phyloP scores from a whole-genome alignment of 2,797 vertebrate species.

The Bryconaethiops microstoma region DNA sequence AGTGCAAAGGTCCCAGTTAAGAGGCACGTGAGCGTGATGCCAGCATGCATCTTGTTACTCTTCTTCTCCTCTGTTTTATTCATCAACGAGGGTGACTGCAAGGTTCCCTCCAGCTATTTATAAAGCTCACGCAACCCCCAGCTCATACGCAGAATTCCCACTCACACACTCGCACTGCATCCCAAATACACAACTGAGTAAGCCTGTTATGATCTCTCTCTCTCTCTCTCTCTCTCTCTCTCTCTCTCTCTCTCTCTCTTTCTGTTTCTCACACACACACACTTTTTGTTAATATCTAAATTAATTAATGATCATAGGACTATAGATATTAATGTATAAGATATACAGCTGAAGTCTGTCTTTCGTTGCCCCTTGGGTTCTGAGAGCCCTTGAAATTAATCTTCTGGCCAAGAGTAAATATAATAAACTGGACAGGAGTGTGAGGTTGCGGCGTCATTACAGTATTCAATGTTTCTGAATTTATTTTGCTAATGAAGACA shows the following conservation, averaged over 20 bases:
- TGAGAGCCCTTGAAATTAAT: slow-evolving; percentile 34
- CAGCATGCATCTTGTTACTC: slow-evolving; percentile 33
- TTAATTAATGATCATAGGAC: neutral
- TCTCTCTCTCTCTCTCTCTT: slow-evolving; percentile 40
- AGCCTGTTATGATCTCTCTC: neutral
- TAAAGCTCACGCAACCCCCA: slow-evolving; percentile 52
- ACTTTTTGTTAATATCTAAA: neutral
- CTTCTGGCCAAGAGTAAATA: slow-evolving; percentile 12
- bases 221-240: slow-evolving; percentile 42
- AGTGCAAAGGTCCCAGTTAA: neutral
- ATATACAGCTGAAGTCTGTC: slow-evolving; percentile 7
- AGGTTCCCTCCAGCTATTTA: slow-evolving; percentile 78
- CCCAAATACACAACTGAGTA: neutral
- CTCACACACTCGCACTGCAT: slow-evolving; percentile 6
- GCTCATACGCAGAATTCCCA: slow-evolving; percentile 19
- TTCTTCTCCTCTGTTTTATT: slow-evolving; percentile 75
- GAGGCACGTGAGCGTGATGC: slow-evolving; percentile 23
- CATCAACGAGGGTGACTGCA: slow-evolving; percentile 74
- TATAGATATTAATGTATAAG: neutral
- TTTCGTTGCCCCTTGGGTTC: slow-evolving; percentile 7
- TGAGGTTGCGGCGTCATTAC: slow-evolving; percentile 4
- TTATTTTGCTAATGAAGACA: slow-evolving; percentile 9
- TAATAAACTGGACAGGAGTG: neutral
- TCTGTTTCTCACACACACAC: neutral
- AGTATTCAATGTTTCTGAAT: slow-evolving; percentile 5